Base-by-base conservation (phyloP, 1,140 invertebrate species). In the Helicoverpa zea region DNA sequence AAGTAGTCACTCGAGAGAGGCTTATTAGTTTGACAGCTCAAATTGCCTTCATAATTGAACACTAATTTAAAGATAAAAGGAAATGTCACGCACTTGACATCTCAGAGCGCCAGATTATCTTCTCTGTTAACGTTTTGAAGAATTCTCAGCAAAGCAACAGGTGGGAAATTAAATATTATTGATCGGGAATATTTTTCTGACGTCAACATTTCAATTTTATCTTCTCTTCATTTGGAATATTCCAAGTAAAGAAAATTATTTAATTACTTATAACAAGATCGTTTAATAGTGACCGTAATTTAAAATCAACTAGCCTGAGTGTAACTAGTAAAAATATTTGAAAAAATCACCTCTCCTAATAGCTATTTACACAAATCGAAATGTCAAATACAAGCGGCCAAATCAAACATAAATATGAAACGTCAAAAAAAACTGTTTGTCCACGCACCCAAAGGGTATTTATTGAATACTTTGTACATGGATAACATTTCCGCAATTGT, bases 401-500 rank as follows among this genome's bases (percentile, higher is more conserved):
- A 14, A 35, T 43, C 61, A 43, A 30, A 63, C 30, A 43, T 63
- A 63, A 63, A 35, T 43, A 43, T 14, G 30, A 35, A 35, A 63
- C 30, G 30, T 63, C 18, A 43, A 29, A 4, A n/a, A 23, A 23
- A 61, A 61, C 3, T 4, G 47, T n/a, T 64, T 47, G n/a, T 11
- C 35, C 9, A 66, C 16, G n/a, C 47, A 11, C 11, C 47, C 64
- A 13, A n/a, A 47, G 16, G n/a, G 18, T 51, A 70, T 70, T 23
- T 54, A 64, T 54, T 30, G 12, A 54, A 47, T 35, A 63, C 16
- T 3, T 52, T 72, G 30, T n/a, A 72, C 13, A 54, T 72, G 23
- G 49, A 73, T 58, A 73, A 73, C 52, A 72, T 72, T 72, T 58
- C 12, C 54, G 14, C 13, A 18, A 54, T 73, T 29, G 49, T 72